Base-by-base conservation (phyloP, 2,888 invertebrate species). In the Ichneumon xanthorius region DNA sequence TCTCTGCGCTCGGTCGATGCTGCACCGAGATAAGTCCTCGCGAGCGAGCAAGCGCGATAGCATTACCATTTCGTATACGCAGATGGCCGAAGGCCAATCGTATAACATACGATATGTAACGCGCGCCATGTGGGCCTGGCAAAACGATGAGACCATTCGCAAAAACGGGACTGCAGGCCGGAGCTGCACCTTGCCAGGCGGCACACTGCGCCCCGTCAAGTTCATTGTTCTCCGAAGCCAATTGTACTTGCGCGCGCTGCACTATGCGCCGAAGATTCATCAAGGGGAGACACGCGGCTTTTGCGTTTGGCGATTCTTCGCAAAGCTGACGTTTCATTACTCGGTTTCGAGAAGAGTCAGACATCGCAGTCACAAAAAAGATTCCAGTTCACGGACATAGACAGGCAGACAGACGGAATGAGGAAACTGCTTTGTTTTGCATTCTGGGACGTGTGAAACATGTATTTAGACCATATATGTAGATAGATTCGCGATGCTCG, bases 31-130 rank as follows among this genome's bases (percentile, higher is more conserved):
- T 82, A 87, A 88, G 85, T 83, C 76, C 80, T 73, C 70, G 77
- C 78, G 73, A 61, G 72, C 75, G 87, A 86, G 85, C 84, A 81
- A 82, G 81, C 80, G 73, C 83, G 65, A 80, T 77, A 83, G 76
- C 86, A 89, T 89, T 89, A 88, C 89, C 89, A 89, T 89, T 89
- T 88, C 86, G 86, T 86, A 72, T 79, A 85, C 86, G 86, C 89
- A 89, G 89, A 90, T 90, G 90, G 89, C 85, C 88, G 80, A 73
- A 71, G 75, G 75, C 80, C 85, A 85, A 87, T 87, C 67, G 55
- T 73, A 73, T 55, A 80, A 33, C 37, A 58, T 55, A 63, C 19
- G 30, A 71, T 73, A 61, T n/a, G 58, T 76, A 76, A 19, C 67
- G 33, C 67, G 55, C 70, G 77, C 84, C 88, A 87, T 84, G 81